Percentiles rank a stretch among this genome's conserved stretches.
Evolutionary conservation across 1,140 invertebrate species (phyloP).

Genomic region (Pentalonia nigronervosa): DNA sequence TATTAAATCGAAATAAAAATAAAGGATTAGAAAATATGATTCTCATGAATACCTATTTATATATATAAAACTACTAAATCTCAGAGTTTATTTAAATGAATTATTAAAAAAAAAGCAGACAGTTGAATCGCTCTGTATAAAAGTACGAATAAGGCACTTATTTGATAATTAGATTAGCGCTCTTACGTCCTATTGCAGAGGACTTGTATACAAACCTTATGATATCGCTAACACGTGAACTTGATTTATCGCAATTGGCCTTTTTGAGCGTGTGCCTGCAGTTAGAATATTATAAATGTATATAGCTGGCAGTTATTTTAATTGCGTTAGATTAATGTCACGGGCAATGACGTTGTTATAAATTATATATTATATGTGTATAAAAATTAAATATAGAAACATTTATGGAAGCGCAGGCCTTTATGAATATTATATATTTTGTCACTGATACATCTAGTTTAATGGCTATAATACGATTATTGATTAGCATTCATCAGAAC

Average conservation of each 20-base stretch:
- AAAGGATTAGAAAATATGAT: too few relatives aligned
- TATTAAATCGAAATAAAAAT: too few relatives aligned
- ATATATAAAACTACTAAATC: neutral
- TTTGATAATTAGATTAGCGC: neutral
- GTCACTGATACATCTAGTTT: neutral
- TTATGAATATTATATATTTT: constrained; percentile 1
- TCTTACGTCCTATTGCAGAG: neutral
- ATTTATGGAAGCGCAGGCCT: neutral
- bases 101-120: neutral
- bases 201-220: neutral
- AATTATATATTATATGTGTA: neutral
- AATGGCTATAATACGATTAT: neutral
- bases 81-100: neutral
- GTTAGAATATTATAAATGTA: neutral
- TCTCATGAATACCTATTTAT: too few relatives aligned
- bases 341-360: neutral
- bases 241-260: neutral
- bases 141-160: neutral
- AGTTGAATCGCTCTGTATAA: neutral
- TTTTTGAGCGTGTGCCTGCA: neutral
- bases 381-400: constrained; percentile 8
- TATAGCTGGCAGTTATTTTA: neutral
- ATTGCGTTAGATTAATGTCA: constrained; percentile 9
- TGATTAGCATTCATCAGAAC: neutral
- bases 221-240: constrained; percentile 1